Percentiles rank a stretch among this genome's conserved stretches.
phyloP scores from a whole-genome alignment of 2,888 invertebrate genomes.

The Patella depressa region DNA sequence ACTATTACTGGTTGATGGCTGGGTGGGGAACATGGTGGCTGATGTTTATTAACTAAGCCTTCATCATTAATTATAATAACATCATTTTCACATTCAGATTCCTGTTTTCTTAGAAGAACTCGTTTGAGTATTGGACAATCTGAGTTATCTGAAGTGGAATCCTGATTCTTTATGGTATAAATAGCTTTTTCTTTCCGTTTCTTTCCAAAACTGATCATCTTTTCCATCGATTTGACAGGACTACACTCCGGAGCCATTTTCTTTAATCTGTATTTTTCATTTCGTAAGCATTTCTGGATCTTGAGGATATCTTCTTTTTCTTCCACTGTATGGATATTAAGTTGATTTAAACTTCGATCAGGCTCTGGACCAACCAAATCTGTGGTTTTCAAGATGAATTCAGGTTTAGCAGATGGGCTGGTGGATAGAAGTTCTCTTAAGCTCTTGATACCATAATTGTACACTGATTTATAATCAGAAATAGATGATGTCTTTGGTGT shows the following conservation, averaged over 20 bases:
- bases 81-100: background rate
- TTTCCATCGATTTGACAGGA: background rate
- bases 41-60: background rate
- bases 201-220: background rate
- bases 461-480: background rate
- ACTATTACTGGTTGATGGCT: background rate
- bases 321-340: background rate
- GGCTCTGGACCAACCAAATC: slow-evolving; percentile 3
- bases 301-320: background rate
- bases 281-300: background rate
- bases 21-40: no score
- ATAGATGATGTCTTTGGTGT: background rate
- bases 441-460: background rate
- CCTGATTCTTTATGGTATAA: background rate
- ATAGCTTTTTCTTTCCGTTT: background rate
- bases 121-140: background rate
- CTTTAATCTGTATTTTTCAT: slow-evolving; percentile 1
- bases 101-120: background rate
- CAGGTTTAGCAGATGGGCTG: background rate
- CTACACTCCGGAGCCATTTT: background rate
- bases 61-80: background rate
- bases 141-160: background rate
- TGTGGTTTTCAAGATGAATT: background rate
- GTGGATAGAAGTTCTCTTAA: background rate
- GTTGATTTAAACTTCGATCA: background rate